Percentiles rank a stretch among this genome's conserved stretches.
Conservation (phyloP, 2,888 invertebrate species). For the Orgyia antiqua region DNA sequence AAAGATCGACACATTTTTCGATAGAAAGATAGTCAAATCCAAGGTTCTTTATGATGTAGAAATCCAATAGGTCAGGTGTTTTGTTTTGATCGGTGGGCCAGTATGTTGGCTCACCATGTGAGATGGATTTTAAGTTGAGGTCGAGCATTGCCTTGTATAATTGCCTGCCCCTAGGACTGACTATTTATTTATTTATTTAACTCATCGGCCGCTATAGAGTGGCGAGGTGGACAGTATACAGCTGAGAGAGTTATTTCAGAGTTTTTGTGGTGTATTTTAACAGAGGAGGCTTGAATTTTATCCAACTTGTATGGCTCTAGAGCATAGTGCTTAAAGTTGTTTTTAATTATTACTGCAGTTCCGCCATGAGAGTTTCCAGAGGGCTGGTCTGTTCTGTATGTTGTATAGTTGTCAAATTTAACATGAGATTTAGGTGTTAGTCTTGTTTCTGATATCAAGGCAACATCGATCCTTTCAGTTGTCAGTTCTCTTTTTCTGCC, state of each 20-base stretch:
- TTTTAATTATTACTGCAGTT: not conserved
- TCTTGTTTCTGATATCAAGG: not conserved
- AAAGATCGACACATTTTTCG: no score
- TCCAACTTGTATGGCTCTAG: not conserved
- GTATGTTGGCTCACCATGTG: not conserved
- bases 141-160: no score
- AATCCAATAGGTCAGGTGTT: not conserved
- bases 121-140: no score
- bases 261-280: not conserved
- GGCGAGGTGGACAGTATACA: conserved; percentile 1
- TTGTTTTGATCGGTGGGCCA: not conserved
- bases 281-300: conserved; percentile 1
- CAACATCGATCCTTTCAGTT: not conserved
- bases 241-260: not conserved
- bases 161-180: no score
- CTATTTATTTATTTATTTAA: no score
- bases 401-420: not conserved
- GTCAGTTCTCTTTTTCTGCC: no score
- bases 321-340: not conserved
- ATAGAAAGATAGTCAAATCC: no score
- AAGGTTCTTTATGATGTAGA: no score
- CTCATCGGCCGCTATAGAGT: not conserved
- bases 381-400: not conserved
- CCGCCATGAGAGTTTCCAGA: conserved; percentile 1
- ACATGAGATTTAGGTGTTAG: not conserved